Base-by-base conservation (phyloP, 2,113 vertebrate species). In the Silurus asotus region DNA sequence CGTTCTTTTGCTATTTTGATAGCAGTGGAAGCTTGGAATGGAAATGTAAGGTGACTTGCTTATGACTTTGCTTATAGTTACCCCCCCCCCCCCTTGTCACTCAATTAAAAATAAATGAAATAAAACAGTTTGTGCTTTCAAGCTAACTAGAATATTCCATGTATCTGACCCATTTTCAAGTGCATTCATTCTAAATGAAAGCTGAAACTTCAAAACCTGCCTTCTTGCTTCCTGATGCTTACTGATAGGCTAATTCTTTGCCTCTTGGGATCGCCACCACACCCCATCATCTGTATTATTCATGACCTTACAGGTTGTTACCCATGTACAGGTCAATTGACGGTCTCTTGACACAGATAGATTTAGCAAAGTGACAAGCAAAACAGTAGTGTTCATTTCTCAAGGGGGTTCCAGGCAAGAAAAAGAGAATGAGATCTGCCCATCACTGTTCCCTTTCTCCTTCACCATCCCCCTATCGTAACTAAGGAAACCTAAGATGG, bases 211-310 rank as follows among this genome's bases (percentile, higher is more conserved):
- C 55, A 14, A 69, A 49, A 20, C 20, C 58, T 37, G 25, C 62
- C 62, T 25, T 53, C 61, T 56, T 87, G n/a, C 64, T 45, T 74
- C 37, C 19, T 51, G 19, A 48, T 55, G 65, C 83, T 84, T 67
- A 67, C 17, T 59, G 67, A 72, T 84, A 70, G 84, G 64, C 25
- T 88, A 82, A 81, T 88, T 83, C 49, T 61, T 6, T 59, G 11
- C 6, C 59, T 3, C 48, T 53, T 11, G 55, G 58, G 81, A 25
- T 76, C 75, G 25, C 82, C 67, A 53, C 65, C 76, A 28, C 58
- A 45, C 87, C 53, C 74, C 51, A 80, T 17, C 75, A 81, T 56
- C 67, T 83, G 25, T 67, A 83, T 87, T 85, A 86, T 77, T 82
- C 79, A 86, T 80, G 51, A 61, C 45, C 69, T 84, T 83, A 85